Conservation (phyloP, 1,140 invertebrate genomes). For the Drosophila suzukii region DNA sequence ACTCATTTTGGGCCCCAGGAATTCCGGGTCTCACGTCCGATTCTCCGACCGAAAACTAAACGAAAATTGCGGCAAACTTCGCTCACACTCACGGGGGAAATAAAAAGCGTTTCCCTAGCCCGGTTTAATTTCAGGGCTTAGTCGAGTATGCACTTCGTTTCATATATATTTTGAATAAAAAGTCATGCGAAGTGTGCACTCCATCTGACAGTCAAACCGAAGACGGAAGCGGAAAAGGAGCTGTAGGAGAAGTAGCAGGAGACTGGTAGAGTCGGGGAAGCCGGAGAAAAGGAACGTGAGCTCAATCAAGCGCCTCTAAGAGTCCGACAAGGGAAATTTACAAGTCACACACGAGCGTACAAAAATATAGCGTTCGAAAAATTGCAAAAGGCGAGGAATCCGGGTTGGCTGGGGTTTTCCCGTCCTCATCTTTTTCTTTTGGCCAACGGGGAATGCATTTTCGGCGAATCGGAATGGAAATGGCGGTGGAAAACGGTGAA, state of each 20-base stretch:
- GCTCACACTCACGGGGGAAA: conserved; percentile 52
- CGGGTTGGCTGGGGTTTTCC: conserved; percentile 17
- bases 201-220: conserved; percentile 47
- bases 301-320: conserved; percentile 75
- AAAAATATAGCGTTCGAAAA: conserved; percentile 41
- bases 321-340: conserved; percentile 76
- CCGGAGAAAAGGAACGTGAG: conserved; percentile 55
- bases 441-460: conserved; percentile 43
- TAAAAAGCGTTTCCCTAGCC: conserved; percentile 55
- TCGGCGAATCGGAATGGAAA: conserved; percentile 46
- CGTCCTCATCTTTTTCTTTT: conserved; percentile 27
- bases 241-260: neutral
- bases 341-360: conserved; percentile 64
- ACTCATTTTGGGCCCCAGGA: conserved; percentile 40
- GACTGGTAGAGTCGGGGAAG: neutral
- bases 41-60: conserved; percentile 24
- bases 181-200: conserved; percentile 37
- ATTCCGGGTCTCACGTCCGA: conserved; percentile 51
- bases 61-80: conserved; percentile 62
- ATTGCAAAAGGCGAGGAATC: conserved; percentile 33
- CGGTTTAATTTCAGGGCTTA: conserved; percentile 61
- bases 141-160: conserved; percentile 51
- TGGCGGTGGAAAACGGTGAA: conserved; percentile 18
- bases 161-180: conserved; percentile 63
- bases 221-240: conserved; percentile 17